phyloP scores from a whole-genome alignment of 2,113 vertebrate genomes.

The Nestor notabilis region DNA sequence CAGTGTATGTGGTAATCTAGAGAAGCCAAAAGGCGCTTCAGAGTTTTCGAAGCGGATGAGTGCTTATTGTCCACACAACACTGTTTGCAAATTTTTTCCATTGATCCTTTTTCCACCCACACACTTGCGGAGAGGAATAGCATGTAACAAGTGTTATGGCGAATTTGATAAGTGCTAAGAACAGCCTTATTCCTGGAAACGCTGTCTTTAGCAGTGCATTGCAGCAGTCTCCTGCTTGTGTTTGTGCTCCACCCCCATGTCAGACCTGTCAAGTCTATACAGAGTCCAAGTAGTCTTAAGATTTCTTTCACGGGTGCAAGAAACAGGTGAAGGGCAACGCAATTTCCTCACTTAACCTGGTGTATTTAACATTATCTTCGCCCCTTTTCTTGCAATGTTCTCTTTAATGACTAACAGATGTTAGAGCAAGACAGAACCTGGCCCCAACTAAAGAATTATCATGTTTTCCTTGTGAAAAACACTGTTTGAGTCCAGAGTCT shows the following conservation, averaged over 20 bases:
- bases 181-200: neutral
- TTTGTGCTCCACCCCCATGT: neutral
- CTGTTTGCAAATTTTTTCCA: neutral
- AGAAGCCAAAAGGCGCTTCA: neutral
- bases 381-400: neutral
- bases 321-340: neutral
- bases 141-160: neutral
- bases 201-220: neutral
- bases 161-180: neutral
- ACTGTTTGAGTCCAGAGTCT: neutral
- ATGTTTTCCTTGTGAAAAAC: constrained; percentile 47
- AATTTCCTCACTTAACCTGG: neutral
- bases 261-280: neutral
- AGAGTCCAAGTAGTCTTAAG: neutral
- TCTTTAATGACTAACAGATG: constrained; percentile 55
- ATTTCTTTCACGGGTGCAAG: neutral
- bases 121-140: neutral
- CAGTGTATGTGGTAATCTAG: neutral
- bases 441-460: neutral
- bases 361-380: neutral
- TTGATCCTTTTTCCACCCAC: neutral
- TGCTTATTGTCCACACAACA: neutral
- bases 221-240: neutral
- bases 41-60: neutral
- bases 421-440: constrained; percentile 33